Base-by-base conservation (phyloP, 2,888 invertebrate species). In the Formica aserva region DNA sequence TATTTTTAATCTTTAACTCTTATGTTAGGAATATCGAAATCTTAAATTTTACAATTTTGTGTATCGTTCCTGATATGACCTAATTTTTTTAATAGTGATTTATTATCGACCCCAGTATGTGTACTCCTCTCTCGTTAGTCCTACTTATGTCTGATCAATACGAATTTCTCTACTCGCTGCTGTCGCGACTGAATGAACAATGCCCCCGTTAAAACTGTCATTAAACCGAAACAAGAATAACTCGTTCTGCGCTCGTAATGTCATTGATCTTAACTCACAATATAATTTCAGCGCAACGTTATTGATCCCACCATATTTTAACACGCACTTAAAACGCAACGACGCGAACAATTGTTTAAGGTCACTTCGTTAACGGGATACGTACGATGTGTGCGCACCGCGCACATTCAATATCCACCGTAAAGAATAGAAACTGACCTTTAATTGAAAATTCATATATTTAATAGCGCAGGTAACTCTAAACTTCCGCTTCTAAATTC, bases 91-190 rank as follows among this genome's bases (percentile, higher is more conserved):
- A 0, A 9, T 1, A 15, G 13, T 18, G 6, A 35, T 35, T 66
- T 6, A 32, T 66, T 26, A 18, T 2, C 13, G 38, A 13, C 1
- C 3, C 52, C 9, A 29, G 15, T 80, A 35, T 35, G 13, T 32
- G 18, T 18, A 45, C 45, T 45, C 32, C 41, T n/a, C n/a, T 18
- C n/a, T 60, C 22, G 26, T 26, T 29, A 45, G 72, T 35, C 72
- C 72, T 38, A 60, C 78, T 80, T 71, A 60, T 13, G 45, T 71
- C 72, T 71, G 72, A 80, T 71, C 78, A 71, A 80, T 80, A 80
- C 60, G 72, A 38, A 80, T 80, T 71, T 71, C 45, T 71, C 60
- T n/a, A 71, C 78, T 71, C 15, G 41, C 29, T 15, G 22, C 26
- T 8, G n/a, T 9, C 22, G 29, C 13, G 8, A 52, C 22, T 55